A percentile compares a stretch with the other conserved stretches of the same genome.
These are phyloP conservation scores for Pelecanus crispus DNA, from an alignment of 2,113 vertebrate species.

Conservation along the genomic window DNA sequence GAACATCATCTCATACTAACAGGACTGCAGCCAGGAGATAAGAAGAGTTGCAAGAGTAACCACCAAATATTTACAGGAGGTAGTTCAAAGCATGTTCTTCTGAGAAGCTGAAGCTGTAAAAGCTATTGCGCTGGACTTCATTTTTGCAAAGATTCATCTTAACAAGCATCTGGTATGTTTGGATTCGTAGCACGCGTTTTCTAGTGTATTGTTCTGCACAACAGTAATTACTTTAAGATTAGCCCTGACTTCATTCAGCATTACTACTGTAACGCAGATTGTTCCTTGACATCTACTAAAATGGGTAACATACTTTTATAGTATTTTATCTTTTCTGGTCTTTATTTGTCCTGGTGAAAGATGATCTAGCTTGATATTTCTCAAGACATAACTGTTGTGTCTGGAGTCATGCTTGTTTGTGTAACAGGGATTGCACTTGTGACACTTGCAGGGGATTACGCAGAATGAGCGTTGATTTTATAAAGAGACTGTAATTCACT, in stretches of 20 bases:
- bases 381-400: slow-evolving; percentile 21
- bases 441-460: neutral
- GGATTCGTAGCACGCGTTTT: neutral
- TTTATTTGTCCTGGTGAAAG: neutral
- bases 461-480: neutral
- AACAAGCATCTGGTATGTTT: neutral
- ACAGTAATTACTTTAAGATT: neutral
- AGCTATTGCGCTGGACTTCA: neutral
- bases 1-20: neutral
- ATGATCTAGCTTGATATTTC: neutral
- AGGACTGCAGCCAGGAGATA: slow-evolving; percentile 2
- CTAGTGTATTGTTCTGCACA: neutral
- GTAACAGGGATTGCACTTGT: neutral
- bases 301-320: neutral
- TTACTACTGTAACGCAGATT: neutral
- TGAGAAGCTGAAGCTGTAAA: slow-evolving; percentile 8
- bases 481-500: neutral
- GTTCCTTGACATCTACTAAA: neutral
- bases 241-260: neutral
- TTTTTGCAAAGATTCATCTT: neutral
- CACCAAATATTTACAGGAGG: neutral
- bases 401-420: slow-evolving; percentile 7
- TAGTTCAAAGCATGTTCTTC: neutral
- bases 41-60: slow-evolving; percentile 20
- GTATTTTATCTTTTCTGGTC: neutral